Percentiles rank a stretch among this genome's conserved stretches.
Conservation (phyloP, 2,888 invertebrate genomes). For the Balanococcus diminutus region DNA sequence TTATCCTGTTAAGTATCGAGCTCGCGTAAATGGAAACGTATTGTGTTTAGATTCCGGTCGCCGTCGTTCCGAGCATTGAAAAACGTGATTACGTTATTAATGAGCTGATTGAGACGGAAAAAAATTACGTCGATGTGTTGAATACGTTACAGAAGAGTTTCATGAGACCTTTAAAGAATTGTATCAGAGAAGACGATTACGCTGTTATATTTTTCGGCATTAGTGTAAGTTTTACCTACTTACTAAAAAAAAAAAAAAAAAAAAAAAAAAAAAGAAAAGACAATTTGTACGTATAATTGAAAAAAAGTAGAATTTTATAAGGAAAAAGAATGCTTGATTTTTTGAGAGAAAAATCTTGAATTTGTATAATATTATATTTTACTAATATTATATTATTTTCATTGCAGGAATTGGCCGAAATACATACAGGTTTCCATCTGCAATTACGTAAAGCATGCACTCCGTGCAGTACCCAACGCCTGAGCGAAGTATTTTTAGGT, state of each 20-base stretch:
- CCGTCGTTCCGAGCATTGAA: conserved; percentile 65
- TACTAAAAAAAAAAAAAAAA: no score
- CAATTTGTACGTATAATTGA: no score
- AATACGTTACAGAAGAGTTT: conserved; percentile 82
- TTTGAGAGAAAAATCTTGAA: background rate
- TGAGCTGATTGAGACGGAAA: conserved; percentile 95
- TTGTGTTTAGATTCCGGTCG: conserved; percentile 58
- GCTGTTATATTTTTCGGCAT: conserved; percentile 88
- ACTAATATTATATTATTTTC: background rate
- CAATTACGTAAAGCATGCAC: conserved; percentile 76
- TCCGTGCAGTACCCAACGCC: conserved; percentile 66
- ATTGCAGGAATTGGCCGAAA: conserved; percentile 79
- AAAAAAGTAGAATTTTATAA: no score
- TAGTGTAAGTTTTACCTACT: conserved; percentile 67
- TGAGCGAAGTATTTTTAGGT: conserved; percentile 86
- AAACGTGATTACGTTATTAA: conserved; percentile 92
- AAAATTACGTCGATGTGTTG: conserved; percentile 93
- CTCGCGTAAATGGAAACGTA: background rate
- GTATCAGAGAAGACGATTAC: conserved; percentile 76
- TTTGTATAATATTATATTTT: no score
- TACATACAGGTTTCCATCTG: conserved; percentile 82
- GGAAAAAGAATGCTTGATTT: no score
- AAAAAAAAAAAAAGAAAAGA: no score
- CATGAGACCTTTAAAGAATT: conserved; percentile 74
- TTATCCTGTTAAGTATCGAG: background rate